These are phyloP conservation scores for Haemorhous mexicanus DNA, from an alignment of 2,113 vertebrate species.

Conservation along the genomic window DNA sequence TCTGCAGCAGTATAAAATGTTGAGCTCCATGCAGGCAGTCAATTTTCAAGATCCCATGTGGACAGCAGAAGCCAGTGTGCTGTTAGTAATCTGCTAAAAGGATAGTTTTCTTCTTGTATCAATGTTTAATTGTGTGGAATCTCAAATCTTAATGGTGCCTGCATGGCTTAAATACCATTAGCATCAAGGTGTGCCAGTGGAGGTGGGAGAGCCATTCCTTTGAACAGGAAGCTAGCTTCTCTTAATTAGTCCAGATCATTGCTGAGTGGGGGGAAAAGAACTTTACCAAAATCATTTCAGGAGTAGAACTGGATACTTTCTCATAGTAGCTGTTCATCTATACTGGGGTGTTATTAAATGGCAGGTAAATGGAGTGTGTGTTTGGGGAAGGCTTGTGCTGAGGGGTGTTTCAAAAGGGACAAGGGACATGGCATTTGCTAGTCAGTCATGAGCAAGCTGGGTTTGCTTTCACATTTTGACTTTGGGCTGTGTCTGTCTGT, in stretches of 20 bases:
- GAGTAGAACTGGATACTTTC: background rate
- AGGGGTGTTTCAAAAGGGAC: background rate
- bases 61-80: conserved; percentile 39
- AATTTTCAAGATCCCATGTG: conserved; percentile 40
- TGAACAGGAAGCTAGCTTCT: background rate
- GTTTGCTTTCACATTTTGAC: background rate
- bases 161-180: background rate
- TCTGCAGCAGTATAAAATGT: conserved; percentile 29
- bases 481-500: background rate
- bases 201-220: background rate
- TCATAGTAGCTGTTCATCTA: background rate
- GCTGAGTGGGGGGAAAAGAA: background rate
- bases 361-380: background rate
- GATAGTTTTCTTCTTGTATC: conserved; percentile 28
- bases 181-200: background rate
- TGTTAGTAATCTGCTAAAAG: conserved; percentile 53
- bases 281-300: background rate
- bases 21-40: conserved; percentile 1
- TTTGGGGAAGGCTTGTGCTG: background rate
- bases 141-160: background rate
- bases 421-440: rapidly evolving
- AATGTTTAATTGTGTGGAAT: conserved; percentile 49
- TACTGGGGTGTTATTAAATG: background rate
- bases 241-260: background rate
- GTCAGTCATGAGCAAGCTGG: background rate